Evolutionary conservation across 2,888 invertebrate genomes (phyloP), one percentile per base, ranked within the genome.

Genomic region (Uloborus plumipes): DNA sequence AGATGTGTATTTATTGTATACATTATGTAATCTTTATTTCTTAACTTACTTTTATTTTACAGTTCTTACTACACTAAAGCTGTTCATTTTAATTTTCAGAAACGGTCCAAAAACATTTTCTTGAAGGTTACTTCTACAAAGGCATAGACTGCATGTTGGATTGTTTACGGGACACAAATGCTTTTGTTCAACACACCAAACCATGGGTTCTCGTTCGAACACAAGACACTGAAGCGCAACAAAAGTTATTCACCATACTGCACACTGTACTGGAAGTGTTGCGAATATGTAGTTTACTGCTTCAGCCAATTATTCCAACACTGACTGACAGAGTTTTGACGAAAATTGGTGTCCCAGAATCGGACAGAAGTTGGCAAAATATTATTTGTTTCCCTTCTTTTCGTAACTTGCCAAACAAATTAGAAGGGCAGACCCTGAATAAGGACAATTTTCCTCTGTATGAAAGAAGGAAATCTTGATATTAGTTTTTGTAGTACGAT

Each of bases 241-340:
- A 91, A 61, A 91, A 93, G 87, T 89, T 96, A 1, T 91, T 93
- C 87, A 92, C 93, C 18, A 92, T 97, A 69, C 91, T 98, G 77
- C 94, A 94, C 88, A 89, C 98, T 62, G 93, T 94, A 26, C 91
- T 98, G 90, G 98, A 99, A 90, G 93, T 94, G 0, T 89, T 96
- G 61, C 91, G 98, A 86, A 92, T 96, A 78, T 91, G 92, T 86
- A 93, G 93, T 18, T 93, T 98, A 83, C 91, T 96, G 55, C 89
- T 99, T 39, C 94, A 94, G 87, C 99, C 99, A 0, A 92, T 99
- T 26, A 91, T 95, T 75, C 99, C 99, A 6, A 91, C 91, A 71
- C 89, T 96, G 86, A 90, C 93, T 1, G 88, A 89, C 20, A 91
- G 91, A 85, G 89, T 97, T 78, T 90, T 99, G 85, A 87, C 88